These are phyloP conservation scores for Astreopora myriophthalma DNA, from an alignment of 64 coral and sea anemone species.

Conservation along the genomic window DNA sequence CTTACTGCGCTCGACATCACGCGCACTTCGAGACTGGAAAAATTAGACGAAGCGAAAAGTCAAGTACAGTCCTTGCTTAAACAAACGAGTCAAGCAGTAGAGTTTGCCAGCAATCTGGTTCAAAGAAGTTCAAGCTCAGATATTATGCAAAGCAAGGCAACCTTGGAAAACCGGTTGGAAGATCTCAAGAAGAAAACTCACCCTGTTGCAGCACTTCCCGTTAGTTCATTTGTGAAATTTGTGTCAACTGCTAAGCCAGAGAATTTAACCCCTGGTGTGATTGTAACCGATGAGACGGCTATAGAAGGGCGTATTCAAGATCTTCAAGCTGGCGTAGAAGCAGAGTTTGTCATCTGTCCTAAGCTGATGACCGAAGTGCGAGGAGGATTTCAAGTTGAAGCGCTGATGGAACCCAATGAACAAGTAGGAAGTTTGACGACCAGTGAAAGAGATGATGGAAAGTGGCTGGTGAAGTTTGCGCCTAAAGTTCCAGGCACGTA, in stretches of 20 bases:
- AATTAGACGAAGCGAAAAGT: background rate
- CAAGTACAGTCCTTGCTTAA: background rate
- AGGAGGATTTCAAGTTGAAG: background rate
- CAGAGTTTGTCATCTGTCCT: background rate
- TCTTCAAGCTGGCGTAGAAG: conserved; percentile 4
- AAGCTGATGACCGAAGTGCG: background rate
- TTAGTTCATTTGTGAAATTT: conserved; percentile 9
- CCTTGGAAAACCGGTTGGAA: background rate
- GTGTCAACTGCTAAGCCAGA: background rate
- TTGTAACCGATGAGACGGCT: background rate
- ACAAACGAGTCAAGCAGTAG: background rate
- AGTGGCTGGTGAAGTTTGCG: background rate
- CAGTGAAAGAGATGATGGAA: background rate
- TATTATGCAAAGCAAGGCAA: background rate
- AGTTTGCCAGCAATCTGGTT: background rate
- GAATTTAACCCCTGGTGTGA: background rate
- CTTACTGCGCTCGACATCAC: background rate
- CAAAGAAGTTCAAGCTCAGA: background rate
- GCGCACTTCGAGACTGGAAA: background rate
- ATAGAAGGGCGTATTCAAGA: background rate
- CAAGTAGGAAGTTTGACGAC: background rate
- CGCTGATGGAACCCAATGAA: background rate
- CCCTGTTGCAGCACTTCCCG: background rate
- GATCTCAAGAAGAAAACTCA: background rate
- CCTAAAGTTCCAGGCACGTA: background rate